These are phyloP conservation scores for Squalus acanthias DNA, from an alignment of 2,797 vertebrate species.

Conservation along the genomic window DNA sequence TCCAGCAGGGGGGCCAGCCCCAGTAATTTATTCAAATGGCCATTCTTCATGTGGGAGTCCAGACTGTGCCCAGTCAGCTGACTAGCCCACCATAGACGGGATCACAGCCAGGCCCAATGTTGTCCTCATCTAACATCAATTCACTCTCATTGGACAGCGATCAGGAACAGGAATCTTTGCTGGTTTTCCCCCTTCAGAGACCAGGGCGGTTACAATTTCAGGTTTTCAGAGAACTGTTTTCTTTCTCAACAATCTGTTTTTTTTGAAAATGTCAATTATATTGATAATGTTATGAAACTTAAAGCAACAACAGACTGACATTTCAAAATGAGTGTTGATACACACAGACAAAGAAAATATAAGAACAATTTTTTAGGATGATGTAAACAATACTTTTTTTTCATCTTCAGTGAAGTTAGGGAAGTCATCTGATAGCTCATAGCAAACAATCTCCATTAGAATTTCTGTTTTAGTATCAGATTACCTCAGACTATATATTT, in stretches of 20 bases:
- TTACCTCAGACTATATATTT: background rate
- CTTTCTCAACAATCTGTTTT: background rate
- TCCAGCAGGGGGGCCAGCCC: background rate
- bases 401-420: background rate
- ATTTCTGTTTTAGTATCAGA: background rate
- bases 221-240: background rate
- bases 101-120: background rate
- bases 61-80: background rate
- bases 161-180: background rate
- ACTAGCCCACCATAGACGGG: background rate
- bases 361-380: background rate
- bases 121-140: background rate
- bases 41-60: background rate
- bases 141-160: background rate
- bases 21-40: background rate
- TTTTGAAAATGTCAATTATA: background rate
- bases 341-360: background rate
- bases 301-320: background rate
- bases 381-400: background rate
- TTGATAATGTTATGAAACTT: constrained; percentile 7
- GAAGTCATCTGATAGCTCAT: background rate
- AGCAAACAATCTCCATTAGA: background rate
- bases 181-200: background rate
- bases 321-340: background rate
- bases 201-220: background rate